Conservation (phyloP, 2,113 vertebrate genomes). For the Notechis scutatus region DNA sequence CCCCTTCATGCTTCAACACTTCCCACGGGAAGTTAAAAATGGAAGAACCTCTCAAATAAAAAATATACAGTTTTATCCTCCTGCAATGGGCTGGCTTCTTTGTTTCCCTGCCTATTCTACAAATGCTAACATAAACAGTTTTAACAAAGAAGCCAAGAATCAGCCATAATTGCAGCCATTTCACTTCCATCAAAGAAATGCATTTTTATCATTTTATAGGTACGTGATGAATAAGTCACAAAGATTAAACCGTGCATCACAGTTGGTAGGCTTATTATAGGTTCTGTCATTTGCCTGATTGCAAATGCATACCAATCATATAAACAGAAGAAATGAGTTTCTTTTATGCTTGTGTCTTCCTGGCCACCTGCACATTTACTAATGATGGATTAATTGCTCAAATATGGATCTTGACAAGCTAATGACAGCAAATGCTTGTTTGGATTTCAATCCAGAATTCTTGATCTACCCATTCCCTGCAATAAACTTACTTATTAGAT, state of each 20-base stretch:
- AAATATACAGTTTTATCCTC: not conserved
- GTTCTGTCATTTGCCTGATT: conserved; percentile 41
- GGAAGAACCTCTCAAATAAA: conserved; percentile 16
- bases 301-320: conserved; percentile 51
- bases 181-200: conserved; percentile 31
- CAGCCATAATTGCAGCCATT: conserved; percentile 45
- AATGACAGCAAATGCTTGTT: conserved; percentile 1
- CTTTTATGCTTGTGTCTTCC: conserved; percentile 47
- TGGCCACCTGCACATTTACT: conserved; percentile 39
- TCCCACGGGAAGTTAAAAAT: conserved; percentile 28
- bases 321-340: conserved; percentile 46
- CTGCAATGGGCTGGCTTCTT: not conserved
- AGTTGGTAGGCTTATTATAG: conserved; percentile 25
- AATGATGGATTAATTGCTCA: conserved; percentile 26
- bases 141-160: conserved; percentile 36
- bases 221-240: conserved; percentile 33
- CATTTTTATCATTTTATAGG: conserved; percentile 53
- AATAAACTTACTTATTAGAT: not conserved
- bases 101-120: conserved; percentile 29
- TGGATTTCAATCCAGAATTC: not conserved
- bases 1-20: conserved; percentile 30
- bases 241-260: conserved; percentile 38
- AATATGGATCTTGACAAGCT: conserved; percentile 14
- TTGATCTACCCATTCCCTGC: conserved; percentile 1
- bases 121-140: conserved; percentile 30